phyloP scores from a whole-genome alignment of 2,797 vertebrate genomes.

The Pipistrellus nathusii region DNA sequence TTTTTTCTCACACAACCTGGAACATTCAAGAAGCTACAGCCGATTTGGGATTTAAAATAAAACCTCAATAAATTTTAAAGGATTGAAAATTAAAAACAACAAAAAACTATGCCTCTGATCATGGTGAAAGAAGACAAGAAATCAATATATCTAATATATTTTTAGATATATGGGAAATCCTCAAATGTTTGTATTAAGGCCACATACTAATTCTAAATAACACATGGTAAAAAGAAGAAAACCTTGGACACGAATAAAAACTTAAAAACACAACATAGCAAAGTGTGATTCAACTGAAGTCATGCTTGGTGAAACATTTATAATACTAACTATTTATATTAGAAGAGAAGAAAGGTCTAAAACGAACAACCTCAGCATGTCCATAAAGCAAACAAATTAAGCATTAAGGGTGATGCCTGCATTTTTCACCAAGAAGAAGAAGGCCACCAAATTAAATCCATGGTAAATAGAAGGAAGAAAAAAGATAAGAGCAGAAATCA shows the following conservation, averaged over 20 bases:
- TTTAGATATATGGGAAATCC: background rate
- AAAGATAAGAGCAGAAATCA: background rate
- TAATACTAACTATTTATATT: background rate
- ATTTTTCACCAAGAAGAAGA: background rate
- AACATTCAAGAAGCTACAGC: background rate
- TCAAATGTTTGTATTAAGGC: background rate
- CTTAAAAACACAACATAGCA: background rate
- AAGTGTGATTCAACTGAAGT: background rate
- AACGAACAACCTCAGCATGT: background rate
- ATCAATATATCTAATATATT: background rate
- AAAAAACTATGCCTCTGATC: background rate
- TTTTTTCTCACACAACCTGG: background rate
- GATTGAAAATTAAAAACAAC: background rate
- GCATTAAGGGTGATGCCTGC: background rate
- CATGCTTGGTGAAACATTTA: background rate
- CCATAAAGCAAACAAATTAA: background rate
- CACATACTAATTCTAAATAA: slow-evolving; percentile 18
- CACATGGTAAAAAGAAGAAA: background rate
- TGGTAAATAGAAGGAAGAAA: background rate
- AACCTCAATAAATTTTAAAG: background rate
- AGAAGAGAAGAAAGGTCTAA: background rate
- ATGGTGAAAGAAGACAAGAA: background rate
- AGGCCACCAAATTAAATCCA: background rate
- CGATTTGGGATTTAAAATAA: slow-evolving; percentile 3
- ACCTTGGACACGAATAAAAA: background rate